Conservation (phyloP, 2,113 vertebrate genomes). For the Circaetus gallicus region DNA sequence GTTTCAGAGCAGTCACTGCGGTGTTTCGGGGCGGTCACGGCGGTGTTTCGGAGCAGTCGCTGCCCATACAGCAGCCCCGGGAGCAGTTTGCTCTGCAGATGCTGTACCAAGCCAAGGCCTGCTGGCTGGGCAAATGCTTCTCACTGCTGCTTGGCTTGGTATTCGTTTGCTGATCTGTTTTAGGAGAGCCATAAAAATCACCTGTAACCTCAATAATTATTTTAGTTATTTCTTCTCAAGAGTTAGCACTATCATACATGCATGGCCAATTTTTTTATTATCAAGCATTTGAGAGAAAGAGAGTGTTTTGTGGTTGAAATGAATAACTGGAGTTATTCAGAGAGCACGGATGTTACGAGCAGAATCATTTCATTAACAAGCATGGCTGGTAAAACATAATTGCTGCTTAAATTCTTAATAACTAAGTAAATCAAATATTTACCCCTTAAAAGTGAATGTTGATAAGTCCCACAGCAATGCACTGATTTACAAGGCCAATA, state of each 20-base stretch:
- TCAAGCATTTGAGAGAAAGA: background rate
- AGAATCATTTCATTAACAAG: background rate
- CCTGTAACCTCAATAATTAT: background rate
- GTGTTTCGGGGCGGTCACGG: accelerated
- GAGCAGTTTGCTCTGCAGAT: background rate
- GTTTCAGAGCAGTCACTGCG: no score
- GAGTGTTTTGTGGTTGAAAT: background rate
- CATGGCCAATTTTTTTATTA: background rate
- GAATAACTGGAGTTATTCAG: background rate
- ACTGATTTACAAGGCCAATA: background rate
- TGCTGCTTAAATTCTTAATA: background rate
- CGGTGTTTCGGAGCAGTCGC: accelerated
- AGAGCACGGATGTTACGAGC: background rate
- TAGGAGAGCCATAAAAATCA: background rate
- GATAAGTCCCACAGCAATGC: background rate
- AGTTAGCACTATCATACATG: background rate
- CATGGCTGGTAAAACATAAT: background rate
- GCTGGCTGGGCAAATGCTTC: no score
- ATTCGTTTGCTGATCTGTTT: background rate
- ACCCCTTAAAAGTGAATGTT: background rate
- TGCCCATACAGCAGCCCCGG: background rate
- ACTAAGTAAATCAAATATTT: background rate
- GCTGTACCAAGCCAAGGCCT: background rate
- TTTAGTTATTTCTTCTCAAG: background rate
- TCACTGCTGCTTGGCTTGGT: background rate